Evolutionary conservation across 2,797 vertebrate genomes (phyloP), one percentile per base, ranked within the genome.

Genomic region (Pyrocephalus nanus): DNA sequence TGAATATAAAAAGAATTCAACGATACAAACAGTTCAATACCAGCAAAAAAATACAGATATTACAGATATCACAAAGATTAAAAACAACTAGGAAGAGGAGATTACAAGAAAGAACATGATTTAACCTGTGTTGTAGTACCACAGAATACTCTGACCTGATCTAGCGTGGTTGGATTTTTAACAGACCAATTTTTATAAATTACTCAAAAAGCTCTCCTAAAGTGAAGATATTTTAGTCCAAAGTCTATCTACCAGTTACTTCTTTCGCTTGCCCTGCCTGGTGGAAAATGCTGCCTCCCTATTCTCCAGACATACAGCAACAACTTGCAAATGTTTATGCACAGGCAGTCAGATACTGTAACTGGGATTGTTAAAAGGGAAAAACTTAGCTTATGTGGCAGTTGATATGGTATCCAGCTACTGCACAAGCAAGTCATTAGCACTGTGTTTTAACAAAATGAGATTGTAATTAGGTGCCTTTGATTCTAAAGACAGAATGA

Each of bases 381-480:
- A 94, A 79, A 94, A 22, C 25, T 74, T 72, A 17, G n/a, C 34
- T 88, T 92, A 69, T 69, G 61, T 57, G 58, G 36, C 43, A 78
- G 70, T 36, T 67, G 71, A 86, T 81, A 88, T 36, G 76, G 42
- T 48, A 94, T 84, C 76, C 88, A 95, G 88, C 93, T 95, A 95
- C 93, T 81, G 88, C 90, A 92, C 86, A 84, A 92, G 66, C 83
- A 92, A 91, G 86, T 88, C 91, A 88, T 95, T 92, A 96, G 76
- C 30, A 9, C 76, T 67, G 40, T 89, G 80, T 83, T 96, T 93
- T 90, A 88, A 67, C 62, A 93, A 96, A 96, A 93, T 90, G 62
- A 93, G 89, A 84, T 88, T 96, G 91, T 94, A 96, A 97, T 97
- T 94, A 88, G 62, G 17, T 76, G 87, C 51, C 82, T 96, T 91